Percentiles rank a stretch among this genome's conserved stretches.
phyloP scores from a whole-genome alignment of 2,113 vertebrate genomes.

The Talpa occidentalis region DNA sequence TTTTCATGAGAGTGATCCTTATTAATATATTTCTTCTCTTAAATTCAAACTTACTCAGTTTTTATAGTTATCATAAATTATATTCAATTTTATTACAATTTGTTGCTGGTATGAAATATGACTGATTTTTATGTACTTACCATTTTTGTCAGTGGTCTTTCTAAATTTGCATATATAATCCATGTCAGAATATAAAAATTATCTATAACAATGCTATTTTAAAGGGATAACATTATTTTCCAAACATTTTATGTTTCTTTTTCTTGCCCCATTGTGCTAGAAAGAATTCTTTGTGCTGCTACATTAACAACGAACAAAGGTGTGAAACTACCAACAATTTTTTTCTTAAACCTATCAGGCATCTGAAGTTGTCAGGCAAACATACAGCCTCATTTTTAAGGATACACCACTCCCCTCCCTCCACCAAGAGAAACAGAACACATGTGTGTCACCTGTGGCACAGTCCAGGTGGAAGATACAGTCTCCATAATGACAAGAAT shows the following conservation, averaged over 20 bases:
- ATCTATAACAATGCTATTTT: background rate
- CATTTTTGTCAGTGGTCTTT: background rate
- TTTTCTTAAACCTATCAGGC: background rate
- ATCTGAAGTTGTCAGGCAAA: background rate
- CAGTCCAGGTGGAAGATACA: background rate
- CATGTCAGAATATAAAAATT: background rate
- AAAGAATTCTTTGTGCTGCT: background rate
- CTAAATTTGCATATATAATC: background rate
- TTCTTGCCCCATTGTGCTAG: background rate
- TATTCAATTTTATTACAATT: conserved; percentile 2
- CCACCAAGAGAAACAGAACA: background rate
- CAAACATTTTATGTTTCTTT: background rate
- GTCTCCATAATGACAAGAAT: background rate
- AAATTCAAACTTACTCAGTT: background rate
- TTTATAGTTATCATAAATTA: background rate
- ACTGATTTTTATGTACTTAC: background rate
- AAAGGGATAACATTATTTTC: conserved; percentile 1
- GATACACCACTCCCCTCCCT: background rate
- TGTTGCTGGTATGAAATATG: background rate
- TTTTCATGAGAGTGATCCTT: background rate
- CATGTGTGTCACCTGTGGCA: background rate
- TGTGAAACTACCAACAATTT: background rate
- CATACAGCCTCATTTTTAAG: background rate
- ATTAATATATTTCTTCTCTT: background rate
- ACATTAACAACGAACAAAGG: background rate